A percentile compares a stretch with the other conserved stretches of the same genome.
phyloP scores from a whole-genome alignment of 53 echinoderm and acorn worm genomes.

The Paracentrotus lividus region DNA sequence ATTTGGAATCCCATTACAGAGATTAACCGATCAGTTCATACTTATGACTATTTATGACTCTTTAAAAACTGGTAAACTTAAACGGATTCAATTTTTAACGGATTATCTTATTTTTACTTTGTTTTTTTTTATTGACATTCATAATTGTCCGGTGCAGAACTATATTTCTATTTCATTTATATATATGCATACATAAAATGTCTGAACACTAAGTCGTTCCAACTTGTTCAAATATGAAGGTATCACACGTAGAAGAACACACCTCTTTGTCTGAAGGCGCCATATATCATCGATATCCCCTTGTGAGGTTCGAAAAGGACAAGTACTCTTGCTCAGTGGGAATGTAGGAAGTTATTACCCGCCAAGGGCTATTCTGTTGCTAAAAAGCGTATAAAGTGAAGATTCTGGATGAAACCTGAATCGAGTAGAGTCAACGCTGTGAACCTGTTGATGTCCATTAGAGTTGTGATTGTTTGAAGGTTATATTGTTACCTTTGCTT shows the following conservation, averaged over 20 bases:
- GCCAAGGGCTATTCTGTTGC: background rate
- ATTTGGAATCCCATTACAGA: too few species aligned
- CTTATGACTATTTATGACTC: background rate
- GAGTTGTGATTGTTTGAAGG: background rate
- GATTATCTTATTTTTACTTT: too few species aligned
- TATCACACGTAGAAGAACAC: conserved; percentile 1
- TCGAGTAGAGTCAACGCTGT: background rate
- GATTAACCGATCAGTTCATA: too few species aligned
- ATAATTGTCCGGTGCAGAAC: too few species aligned
- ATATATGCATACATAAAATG: too few species aligned
- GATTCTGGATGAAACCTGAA: background rate
- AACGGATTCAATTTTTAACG: background rate
- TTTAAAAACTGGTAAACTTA: too few species aligned
- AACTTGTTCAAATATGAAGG: background rate
- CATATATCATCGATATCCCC: conserved; percentile 6
- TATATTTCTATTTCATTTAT: too few species aligned
- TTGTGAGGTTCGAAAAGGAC: conserved; percentile 17
- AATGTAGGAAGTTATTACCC: background rate
- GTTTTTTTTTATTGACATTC: too few species aligned
- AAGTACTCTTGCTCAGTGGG: background rate
- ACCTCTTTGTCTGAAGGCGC: background rate
- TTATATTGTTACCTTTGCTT: background rate
- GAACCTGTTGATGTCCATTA: conserved; percentile 11
- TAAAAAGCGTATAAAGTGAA: background rate
- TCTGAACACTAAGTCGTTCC: too few species aligned